These are phyloP conservation scores for Drosophila saltans DNA, from an alignment of 1,140 invertebrate genomes.

Conservation along the genomic window DNA sequence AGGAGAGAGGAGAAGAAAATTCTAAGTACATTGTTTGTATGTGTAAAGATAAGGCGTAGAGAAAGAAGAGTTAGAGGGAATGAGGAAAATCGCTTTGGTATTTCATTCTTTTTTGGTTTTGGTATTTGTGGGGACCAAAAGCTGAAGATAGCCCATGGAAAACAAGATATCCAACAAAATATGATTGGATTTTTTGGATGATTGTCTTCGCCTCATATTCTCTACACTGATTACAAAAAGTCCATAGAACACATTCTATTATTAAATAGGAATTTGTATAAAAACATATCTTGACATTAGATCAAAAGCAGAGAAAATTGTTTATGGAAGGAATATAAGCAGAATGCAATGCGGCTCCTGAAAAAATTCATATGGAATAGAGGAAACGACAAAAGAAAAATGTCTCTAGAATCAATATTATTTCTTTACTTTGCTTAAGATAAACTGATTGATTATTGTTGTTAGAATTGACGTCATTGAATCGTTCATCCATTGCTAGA, in stretches of 20 bases:
- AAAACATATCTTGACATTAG: too few relatives aligned
- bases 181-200: slow-evolving; percentile 60
- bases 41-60: neutral
- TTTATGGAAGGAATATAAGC: too few relatives aligned
- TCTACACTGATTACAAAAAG: neutral
- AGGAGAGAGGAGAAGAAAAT: neutral
- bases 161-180: slow-evolving; percentile 44
- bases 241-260: too few relatives aligned
- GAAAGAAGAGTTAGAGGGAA: neutral
- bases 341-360: neutral
- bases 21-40: neutral
- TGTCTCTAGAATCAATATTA: too few relatives aligned
- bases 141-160: slow-evolving; percentile 35
- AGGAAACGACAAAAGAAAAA: too few relatives aligned
- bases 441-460: too few relatives aligned
- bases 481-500: neutral
- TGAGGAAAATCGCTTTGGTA: neutral
- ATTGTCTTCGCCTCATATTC: slow-evolving; percentile 14
- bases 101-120: neutral
- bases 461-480: too few relatives aligned
- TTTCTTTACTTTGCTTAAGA: too few relatives aligned
- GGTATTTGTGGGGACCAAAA: neutral
- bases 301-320: neutral
- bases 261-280: too few relatives aligned
- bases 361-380: too few relatives aligned